phyloP scores from a whole-genome alignment of 2,797 vertebrate genomes.

The Forpus xanthops region DNA sequence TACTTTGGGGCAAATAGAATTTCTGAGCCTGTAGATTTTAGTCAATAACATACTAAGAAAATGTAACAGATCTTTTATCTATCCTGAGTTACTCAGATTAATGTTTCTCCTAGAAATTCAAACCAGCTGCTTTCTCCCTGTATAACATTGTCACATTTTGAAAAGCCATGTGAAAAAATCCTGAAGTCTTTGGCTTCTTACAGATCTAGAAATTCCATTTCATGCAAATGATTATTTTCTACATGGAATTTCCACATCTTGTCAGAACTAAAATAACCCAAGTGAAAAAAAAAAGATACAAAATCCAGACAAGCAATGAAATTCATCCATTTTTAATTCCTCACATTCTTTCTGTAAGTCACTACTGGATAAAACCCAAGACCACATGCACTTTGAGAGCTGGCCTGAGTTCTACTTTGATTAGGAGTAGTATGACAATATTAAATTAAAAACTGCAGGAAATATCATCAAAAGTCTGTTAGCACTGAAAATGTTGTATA shows the following conservation, averaged over 20 bases:
- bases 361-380: neutral
- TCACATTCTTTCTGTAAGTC: conserved; percentile 39
- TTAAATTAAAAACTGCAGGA: conserved; percentile 10
- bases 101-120: neutral
- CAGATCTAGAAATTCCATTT: neutral
- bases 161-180: neutral
- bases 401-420: neutral
- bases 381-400: neutral
- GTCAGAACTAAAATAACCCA: conserved; percentile 51
- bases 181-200: neutral
- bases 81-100: neutral
- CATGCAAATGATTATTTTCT: conserved; percentile 12
- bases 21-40: neutral
- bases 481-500: neutral
- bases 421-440: neutral
- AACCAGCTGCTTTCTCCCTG: neutral
- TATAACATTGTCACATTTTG: neutral
- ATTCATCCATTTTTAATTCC: conserved; percentile 25
- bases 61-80: neutral
- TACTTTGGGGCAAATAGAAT: neutral
- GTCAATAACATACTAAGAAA: neutral
- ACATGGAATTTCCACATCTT: neutral
- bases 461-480: neutral
- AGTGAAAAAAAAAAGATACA: conserved; percentile 24
- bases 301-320: conserved; percentile 24